Conservation (phyloP, 2,797 vertebrate species). For the Psittacula derbiana region DNA sequence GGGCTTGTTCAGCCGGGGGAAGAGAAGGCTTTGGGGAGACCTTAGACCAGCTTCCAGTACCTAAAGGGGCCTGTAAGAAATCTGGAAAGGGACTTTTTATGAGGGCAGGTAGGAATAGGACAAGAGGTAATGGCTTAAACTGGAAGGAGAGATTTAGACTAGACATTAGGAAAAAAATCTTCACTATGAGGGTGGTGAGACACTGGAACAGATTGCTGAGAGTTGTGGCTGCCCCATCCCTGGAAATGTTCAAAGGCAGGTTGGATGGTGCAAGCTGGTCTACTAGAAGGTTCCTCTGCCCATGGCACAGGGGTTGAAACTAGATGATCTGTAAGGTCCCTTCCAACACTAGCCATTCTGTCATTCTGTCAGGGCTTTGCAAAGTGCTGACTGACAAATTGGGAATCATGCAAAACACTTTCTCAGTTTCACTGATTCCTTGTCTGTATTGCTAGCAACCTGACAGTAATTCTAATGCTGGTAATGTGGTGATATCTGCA, state of each 20-base stretch:
- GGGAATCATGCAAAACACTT: background rate
- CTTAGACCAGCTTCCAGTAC: background rate
- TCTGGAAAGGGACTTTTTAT: background rate
- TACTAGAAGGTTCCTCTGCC: background rate
- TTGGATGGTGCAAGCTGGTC: background rate
- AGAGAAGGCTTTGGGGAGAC: background rate
- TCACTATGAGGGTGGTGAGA: background rate
- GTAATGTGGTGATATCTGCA: background rate
- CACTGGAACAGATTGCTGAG: background rate
- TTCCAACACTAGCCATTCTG: background rate
- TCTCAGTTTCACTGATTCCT: background rate
- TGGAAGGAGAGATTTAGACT: background rate
- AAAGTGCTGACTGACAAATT: background rate
- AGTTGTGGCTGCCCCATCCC: background rate
- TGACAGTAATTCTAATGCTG: background rate
- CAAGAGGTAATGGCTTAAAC: background rate
- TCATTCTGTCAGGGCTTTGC: background rate
- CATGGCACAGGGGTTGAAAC: background rate
- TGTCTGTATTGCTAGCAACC: background rate
- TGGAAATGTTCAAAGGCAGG: background rate
- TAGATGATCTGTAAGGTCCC: background rate
- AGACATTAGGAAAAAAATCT: background rate
- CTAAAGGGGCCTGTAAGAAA: background rate
- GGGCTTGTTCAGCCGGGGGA: background rate
- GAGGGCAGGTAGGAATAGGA: background rate